Conservation (phyloP, 2,797 vertebrate genomes). For the Eurystomus glaucurus region DNA sequence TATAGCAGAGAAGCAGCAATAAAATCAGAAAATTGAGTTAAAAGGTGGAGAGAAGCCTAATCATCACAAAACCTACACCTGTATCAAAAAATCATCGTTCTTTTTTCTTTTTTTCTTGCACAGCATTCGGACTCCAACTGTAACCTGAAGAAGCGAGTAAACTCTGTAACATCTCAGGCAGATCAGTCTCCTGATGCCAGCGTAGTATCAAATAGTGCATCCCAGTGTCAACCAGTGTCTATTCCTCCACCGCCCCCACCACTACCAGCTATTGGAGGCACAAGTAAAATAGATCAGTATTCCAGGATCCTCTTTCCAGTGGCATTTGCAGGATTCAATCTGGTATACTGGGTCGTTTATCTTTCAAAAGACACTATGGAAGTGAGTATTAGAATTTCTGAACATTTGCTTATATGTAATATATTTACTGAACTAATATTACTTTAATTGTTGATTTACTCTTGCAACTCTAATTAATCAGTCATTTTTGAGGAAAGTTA, state of each 20-base stretch:
- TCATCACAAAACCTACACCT: background rate
- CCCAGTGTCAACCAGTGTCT: slow-evolving; percentile 70
- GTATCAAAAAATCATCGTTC: background rate
- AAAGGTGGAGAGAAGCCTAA: background rate
- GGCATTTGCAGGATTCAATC: slow-evolving; percentile 96
- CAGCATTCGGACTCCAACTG: slow-evolving; percentile 88
- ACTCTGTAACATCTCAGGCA: slow-evolving; percentile 83
- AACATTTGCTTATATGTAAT: background rate
- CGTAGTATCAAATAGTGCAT: slow-evolving; percentile 78
- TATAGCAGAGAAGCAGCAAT: background rate
- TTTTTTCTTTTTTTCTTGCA: background rate
- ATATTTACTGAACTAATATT: background rate
- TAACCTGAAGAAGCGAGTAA: slow-evolving; percentile 93
- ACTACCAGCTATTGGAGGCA: slow-evolving; percentile 85
- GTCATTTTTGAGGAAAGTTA: background rate
- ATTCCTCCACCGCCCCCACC: slow-evolving; percentile 79
- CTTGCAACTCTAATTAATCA: background rate
- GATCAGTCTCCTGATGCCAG: slow-evolving; percentile 83
- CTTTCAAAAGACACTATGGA: slow-evolving; percentile 99
- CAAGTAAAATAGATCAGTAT: slow-evolving; percentile 97
- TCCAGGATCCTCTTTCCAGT: slow-evolving; percentile 96
- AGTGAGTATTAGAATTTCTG: slow-evolving; percentile 73
- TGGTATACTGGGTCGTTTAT: slow-evolving; percentile 98
- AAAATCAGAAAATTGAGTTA: background rate
- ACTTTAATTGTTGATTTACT: background rate